Evolutionary conservation across 2,113 vertebrate species (phyloP).

Genomic region (Vulpes ferrilata): DNA sequence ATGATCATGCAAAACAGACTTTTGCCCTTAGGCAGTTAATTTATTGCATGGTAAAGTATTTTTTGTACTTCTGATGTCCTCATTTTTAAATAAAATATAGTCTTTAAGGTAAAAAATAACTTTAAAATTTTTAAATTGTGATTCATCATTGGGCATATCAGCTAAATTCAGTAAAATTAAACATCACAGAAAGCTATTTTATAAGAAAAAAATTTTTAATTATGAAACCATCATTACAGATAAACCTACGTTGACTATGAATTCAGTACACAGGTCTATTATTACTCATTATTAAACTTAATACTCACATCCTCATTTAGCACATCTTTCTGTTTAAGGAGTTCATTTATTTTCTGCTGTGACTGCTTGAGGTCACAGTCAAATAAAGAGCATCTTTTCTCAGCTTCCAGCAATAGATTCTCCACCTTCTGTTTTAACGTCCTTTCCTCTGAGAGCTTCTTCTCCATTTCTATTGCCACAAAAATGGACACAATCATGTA

Average conservation of each 20-base stretch:
- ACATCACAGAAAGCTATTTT: background rate
- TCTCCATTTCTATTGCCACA: slow-evolving; percentile 93
- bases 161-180: background rate
- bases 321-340: slow-evolving; percentile 94
- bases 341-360: slow-evolving; percentile 96
- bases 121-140: background rate
- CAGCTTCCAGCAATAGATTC: slow-evolving; percentile 95
- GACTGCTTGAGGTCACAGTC: slow-evolving; percentile 99
- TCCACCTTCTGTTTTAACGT: slow-evolving; percentile 95
- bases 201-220: background rate
- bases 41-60: slow-evolving; percentile 9
- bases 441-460: slow-evolving; percentile 96
- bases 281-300: background rate
- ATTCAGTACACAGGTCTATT: background rate
- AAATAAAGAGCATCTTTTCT: slow-evolving; percentile 96
- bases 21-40: slow-evolving; percentile 26
- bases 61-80: background rate
- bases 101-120: slow-evolving; percentile 30
- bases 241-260: background rate
- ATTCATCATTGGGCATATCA: slow-evolving; percentile 18
- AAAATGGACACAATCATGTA: slow-evolving; percentile 40
- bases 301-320: slow-evolving; percentile 94
- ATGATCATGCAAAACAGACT: background rate
- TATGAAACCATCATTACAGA: slow-evolving; percentile 25
- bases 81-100: slow-evolving; percentile 62